phyloP scores from a whole-genome alignment of 1,140 invertebrate species.

The Drosophila takahashii region DNA sequence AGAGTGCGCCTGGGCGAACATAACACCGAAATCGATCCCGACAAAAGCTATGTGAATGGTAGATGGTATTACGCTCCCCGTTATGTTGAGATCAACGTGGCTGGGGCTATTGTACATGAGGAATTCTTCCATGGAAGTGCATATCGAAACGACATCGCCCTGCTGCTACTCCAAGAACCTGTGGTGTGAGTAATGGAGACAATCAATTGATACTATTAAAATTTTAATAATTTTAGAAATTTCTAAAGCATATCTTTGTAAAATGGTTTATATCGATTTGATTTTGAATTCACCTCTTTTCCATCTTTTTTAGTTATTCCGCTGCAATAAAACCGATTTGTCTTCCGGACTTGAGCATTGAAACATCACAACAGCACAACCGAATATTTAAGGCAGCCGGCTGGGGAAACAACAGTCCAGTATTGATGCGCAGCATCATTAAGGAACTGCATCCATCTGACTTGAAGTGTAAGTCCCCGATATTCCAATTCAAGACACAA shows the following conservation, averaged over 20 bases:
- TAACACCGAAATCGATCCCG: constrained; percentile 47
- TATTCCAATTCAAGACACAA: not conserved
- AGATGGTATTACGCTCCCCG: constrained; percentile 37
- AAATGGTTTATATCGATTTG: no score
- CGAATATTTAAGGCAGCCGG: not conserved
- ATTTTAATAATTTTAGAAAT: no score
- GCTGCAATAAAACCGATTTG: not conserved
- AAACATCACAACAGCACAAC: no score
- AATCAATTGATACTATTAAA: no score
- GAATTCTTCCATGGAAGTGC: constrained; percentile 73
- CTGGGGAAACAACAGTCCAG: no score
- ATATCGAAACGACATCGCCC: no score
- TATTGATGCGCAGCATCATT: not conserved
- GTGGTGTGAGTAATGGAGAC: no score
- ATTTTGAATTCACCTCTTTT: no score
- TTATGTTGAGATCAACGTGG: constrained; percentile 87
- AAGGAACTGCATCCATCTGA: not conserved
- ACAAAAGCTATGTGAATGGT: constrained; percentile 40
- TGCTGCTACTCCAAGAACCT: no score
- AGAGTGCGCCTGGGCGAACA: constrained; percentile 77
- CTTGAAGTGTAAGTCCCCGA: not conserved
- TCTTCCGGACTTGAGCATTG: not conserved
- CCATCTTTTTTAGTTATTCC: not conserved
- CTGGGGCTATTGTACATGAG: constrained; percentile 86
- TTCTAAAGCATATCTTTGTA: no score